A percentile compares a stretch with the other conserved stretches of the same genome.
Evolutionary conservation across 1,140 invertebrate species (phyloP).

Genomic region (Archivesica marissinica): DNA sequence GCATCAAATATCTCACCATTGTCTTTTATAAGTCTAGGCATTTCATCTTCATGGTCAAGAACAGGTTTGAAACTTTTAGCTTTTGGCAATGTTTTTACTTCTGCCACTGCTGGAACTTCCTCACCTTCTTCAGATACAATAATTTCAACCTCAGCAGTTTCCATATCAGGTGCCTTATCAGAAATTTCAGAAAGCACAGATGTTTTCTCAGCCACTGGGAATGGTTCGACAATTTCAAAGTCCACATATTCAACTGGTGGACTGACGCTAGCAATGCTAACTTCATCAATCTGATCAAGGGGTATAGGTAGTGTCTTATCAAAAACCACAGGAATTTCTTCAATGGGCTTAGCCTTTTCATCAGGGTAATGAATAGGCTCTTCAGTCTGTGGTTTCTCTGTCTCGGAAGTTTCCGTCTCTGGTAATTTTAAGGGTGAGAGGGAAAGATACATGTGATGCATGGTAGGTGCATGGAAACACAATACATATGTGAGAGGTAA

Average conservation of each 20-base stretch:
- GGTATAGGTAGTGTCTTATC: constrained; percentile 12
- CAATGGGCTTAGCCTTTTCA: constrained; percentile 60
- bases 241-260: constrained; percentile 47
- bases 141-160: background rate
- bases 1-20: background rate
- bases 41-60: background rate
- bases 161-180: background rate
- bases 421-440: background rate
- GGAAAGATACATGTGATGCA: background rate
- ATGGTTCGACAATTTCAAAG: constrained; percentile 28
- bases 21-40: background rate
- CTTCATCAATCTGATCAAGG: constrained; percentile 59
- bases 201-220: background rate
- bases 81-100: background rate
- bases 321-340: constrained; percentile 57
- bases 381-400: constrained; percentile 28
- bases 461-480: too few species aligned
- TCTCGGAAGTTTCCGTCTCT: background rate
- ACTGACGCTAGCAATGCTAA: constrained; percentile 46
- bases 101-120: background rate
- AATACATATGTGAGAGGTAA: background rate
- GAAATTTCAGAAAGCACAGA: constrained; percentile 3
- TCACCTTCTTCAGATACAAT: background rate
- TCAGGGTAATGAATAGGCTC: constrained; percentile 40
- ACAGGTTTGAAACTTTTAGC: constrained; percentile 20